A percentile compares a stretch with the other conserved stretches of the same genome.
Evolutionary conservation across 2,113 vertebrate genomes (phyloP).

Genomic region (Calyptommatus sinebrachiatus): DNA sequence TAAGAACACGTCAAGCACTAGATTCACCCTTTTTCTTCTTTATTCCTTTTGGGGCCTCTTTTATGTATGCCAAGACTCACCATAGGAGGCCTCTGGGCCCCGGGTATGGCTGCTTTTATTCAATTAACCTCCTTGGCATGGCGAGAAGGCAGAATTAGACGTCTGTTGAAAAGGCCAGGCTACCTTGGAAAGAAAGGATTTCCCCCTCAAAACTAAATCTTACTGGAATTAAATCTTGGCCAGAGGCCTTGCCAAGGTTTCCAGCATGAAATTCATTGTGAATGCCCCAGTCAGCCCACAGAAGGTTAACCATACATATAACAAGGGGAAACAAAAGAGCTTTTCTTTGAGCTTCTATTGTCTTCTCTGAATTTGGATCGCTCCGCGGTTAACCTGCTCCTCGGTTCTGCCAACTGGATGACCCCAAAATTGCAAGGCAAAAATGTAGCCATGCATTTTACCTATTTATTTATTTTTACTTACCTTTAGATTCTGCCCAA

Average conservation of each 20-base stretch:
- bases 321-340: background rate
- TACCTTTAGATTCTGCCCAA: no score
- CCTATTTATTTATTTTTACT: no score
- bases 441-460: no score
- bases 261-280: conserved; percentile 39
- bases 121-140: conserved; percentile 63
- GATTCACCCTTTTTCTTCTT: no score
- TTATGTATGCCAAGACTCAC: conserved; percentile 62
- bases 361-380: background rate
- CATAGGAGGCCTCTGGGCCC: conserved; percentile 53
- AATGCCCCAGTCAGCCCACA: fast-evolving
- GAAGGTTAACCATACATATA: conserved; percentile 26
- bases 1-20: conserved; percentile 60
- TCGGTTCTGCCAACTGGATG: background rate
- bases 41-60: conserved; percentile 33
- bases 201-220: conserved; percentile 53
- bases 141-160: conserved; percentile 56
- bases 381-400: background rate
- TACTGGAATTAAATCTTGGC: conserved; percentile 51
- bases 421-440: no score
- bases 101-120: conserved; percentile 61
- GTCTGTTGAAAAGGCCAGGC: conserved; percentile 64
- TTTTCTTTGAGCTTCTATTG: background rate
- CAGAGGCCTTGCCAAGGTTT: conserved; percentile 40
- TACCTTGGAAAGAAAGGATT: conserved; percentile 52